Conservation (phyloP, 2,797 vertebrate genomes). For the Semotilus atromaculatus region DNA sequence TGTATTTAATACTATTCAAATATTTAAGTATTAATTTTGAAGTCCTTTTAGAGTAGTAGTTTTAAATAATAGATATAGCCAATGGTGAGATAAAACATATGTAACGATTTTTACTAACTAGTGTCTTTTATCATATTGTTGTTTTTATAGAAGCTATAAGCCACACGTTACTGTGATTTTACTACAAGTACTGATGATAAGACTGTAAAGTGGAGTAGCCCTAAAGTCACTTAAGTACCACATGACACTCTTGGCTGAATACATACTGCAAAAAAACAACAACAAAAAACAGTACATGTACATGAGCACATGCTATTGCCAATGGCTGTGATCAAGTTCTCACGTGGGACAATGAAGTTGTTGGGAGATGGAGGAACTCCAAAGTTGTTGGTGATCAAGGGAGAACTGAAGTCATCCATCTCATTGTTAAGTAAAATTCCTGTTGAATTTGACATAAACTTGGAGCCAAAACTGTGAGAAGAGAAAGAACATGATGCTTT, state of each 20-base stretch:
- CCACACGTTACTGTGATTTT: not conserved
- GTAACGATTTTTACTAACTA: not conserved
- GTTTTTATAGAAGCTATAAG: too few relatives aligned
- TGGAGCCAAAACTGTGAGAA: constrained; percentile 89
- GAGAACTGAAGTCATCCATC: constrained; percentile 98
- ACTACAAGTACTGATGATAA: not conserved
- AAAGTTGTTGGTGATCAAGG: constrained; percentile 84
- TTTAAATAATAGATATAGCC: not conserved
- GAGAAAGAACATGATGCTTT: not conserved
- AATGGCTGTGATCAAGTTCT: constrained; percentile 5
- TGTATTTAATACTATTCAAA: too few relatives aligned
- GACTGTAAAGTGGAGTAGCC: not conserved
- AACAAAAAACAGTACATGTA: too few relatives aligned
- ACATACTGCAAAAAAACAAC: not conserved
- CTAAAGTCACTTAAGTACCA: not conserved
- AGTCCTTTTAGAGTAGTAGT: not conserved
- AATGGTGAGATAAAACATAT: too few relatives aligned
- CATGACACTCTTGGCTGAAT: not conserved
- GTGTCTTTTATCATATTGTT: not conserved
- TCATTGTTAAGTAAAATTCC: constrained; percentile 94
- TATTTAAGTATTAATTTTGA: not conserved
- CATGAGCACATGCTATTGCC: not conserved
- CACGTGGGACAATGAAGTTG: constrained; percentile 94
- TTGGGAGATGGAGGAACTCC: constrained; percentile 88
- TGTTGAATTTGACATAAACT: constrained; percentile 82